These are phyloP conservation scores for Volucella inflata DNA, from an alignment of 2,888 invertebrate species.

Conservation along the genomic window DNA sequence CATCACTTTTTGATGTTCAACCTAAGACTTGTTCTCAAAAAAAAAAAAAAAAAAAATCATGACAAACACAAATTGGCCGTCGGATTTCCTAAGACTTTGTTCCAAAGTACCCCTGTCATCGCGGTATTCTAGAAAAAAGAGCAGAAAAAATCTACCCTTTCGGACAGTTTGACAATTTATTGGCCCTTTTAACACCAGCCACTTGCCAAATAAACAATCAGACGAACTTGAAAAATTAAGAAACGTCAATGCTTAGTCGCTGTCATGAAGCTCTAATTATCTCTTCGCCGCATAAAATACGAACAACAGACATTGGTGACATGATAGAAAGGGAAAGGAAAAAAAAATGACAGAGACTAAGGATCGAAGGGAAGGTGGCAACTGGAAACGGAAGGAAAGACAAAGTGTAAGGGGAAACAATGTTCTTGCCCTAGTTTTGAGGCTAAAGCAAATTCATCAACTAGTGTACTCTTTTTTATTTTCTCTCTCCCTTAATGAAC, in stretches of 20 bases:
- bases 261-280: slow-evolving; percentile 45
- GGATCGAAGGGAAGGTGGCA: too few relatives aligned
- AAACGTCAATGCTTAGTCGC: slow-evolving; percentile 33
- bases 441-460: slow-evolving; percentile 30
- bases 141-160: slow-evolving; percentile 45
- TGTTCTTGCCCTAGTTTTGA: slow-evolving; percentile 68
- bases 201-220: slow-evolving; percentile 28
- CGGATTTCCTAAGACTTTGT: slow-evolving; percentile 20
- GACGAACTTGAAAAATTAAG: slow-evolving; percentile 64
- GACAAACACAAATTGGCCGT: slow-evolving; percentile 34
- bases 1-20: slow-evolving; percentile 26
- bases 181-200: slow-evolving; percentile 53
- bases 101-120: slow-evolving; percentile 13
- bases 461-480: slow-evolving; percentile 42
- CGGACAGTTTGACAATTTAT: slow-evolving; percentile 55
- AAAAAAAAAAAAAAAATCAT: slow-evolving; percentile 1
- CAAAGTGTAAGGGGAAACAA: slow-evolving; percentile 6
- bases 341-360: too few relatives aligned
- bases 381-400: too few relatives aligned
- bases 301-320: slow-evolving; percentile 22
- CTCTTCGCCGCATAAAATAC: neutral
- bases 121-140: neutral
- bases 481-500: slow-evolving; percentile 12
- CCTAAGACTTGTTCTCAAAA: neutral
- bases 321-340: slow-evolving; percentile 2